Base-by-base conservation (phyloP, 2,888 invertebrate genomes). In the Hirtodrosophila trivittata region DNA sequence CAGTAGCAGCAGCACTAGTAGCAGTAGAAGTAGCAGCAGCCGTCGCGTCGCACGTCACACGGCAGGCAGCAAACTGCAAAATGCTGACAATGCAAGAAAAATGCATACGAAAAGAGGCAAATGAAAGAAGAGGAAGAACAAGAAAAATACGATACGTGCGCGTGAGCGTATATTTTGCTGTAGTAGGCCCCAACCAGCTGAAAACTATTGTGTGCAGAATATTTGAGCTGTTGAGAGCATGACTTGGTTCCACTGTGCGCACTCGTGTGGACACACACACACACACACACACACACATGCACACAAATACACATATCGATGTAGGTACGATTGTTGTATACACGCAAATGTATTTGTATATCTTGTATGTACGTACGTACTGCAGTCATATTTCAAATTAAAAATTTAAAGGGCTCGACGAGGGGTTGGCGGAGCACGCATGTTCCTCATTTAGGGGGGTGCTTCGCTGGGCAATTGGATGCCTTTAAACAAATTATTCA, bases 31-130 rank as follows among this genome's bases (percentile, higher is more conserved):
- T 18, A 43, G 30, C 51, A 18, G 57, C 42, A 35, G 42, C 32
- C 46, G 42, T 26, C 46, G 33, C 66, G 47, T 37, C 58, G 43
- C 37, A 45, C 56, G 51, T 50, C 68, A 45, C 57, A 41, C 42
- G 55, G 51, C 69, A 54, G 55, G 51, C 69, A 54, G 50, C 47
- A 47, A 51, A 60, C 81, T 64, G 65, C 85, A 78, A 77, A 77
- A 66, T 78, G 82, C 82, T 82, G 87, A 82, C 82, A 83, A 78
- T 69, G 81, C 87, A 83, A 87, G 73, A 81, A 85, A 68, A 83
- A 63, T 80, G 86, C 78, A 84, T 64, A 66, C 69, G 65, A 75
- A 63, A 66, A 74, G 52, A 67, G 52, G 38, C 47, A 57, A 58
- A 60, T 47, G 47, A 54, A 58, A 54, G 30, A 45, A 54, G 50